Evolutionary conservation across 2,797 vertebrate species (phyloP), one percentile per base, ranked within the genome.

Genomic region (Pyrocephalus nanus): DNA sequence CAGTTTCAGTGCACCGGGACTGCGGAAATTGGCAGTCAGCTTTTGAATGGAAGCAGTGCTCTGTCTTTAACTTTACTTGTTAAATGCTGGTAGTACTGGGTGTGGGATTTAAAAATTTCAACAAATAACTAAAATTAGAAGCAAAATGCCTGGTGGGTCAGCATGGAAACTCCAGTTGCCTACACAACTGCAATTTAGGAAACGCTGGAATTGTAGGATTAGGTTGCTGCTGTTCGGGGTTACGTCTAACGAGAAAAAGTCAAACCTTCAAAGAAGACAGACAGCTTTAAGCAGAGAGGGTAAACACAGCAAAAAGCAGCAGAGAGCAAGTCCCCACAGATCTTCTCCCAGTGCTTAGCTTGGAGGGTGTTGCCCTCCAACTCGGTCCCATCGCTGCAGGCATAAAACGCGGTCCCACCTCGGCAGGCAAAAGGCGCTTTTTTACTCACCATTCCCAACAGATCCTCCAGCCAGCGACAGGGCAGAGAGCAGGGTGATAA

Each of bases 401-500:
- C 94, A 69, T 20, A 38, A 69, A 79, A 54, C 54, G 10, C 27
- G 3, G 48, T 81, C 92, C 81, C 91, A 86, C 62, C 66, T 86
- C 15, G 27, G 89, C 48, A 85, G 79, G 73, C 11, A 27, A 90
- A 77, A 93, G 86, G 70, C 16, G 2, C 80, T 94, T 78, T 92
- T 25, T 36, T 76, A 96, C 98, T 98, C 97, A 98, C 98, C 94
- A 5, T 5, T 38, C 72, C 3, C 22, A 3, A 66, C 23, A 50
- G 54, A 40, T 93, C 48, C 66, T n/a, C 34, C 22, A 1, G 54
- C 38, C 66, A 96, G 87, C 20, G 42, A 64, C 91, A 97, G 91
- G 55, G 77, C 93, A 36, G 70, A 82, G 72, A 94, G 47, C 60
- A 97, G 83, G 3, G 30, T 0, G 8, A 92, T 7, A 15, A 95